phyloP scores from a whole-genome alignment of 2,113 vertebrate species.

The Phrynosoma blainvillii region DNA sequence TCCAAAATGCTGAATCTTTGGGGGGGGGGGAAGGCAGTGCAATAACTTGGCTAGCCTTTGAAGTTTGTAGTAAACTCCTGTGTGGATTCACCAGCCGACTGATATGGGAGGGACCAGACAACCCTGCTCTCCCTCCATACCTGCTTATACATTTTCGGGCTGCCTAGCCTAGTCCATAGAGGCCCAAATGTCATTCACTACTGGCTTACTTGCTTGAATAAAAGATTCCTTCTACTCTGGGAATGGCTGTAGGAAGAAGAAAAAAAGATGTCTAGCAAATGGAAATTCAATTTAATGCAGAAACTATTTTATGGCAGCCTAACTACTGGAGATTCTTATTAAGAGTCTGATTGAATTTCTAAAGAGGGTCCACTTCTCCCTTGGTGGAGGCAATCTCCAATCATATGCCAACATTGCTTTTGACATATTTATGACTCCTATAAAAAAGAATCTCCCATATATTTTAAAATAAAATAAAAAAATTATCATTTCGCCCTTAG shows the following conservation, averaged over 20 bases:
- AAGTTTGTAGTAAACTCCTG: too few species aligned
- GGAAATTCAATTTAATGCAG: constrained; percentile 75
- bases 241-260: constrained; percentile 44
- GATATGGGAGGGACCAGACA: too few species aligned
- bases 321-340: constrained; percentile 72
- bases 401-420: constrained; percentile 75
- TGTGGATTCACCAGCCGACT: too few species aligned
- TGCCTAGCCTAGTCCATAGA: not conserved
- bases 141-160: not conserved
- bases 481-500: constrained; percentile 78
- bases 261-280: constrained; percentile 69
- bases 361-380: constrained; percentile 70
- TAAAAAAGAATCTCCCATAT: constrained; percentile 80
- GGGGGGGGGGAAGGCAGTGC: too few species aligned
- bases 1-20: too few species aligned
- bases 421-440: constrained; percentile 84
- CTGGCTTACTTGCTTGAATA: constrained; percentile 52
- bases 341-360: constrained; percentile 79
- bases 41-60: too few species aligned
- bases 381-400: constrained; percentile 71
- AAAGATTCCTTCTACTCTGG: constrained; percentile 39
- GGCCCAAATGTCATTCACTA: constrained; percentile 32
- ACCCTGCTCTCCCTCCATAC: too few species aligned
- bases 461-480: constrained; percentile 86
- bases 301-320: constrained; percentile 70